Conservation (phyloP, 2,113 vertebrate species). For the Paracanthobrama guichenoti region DNA sequence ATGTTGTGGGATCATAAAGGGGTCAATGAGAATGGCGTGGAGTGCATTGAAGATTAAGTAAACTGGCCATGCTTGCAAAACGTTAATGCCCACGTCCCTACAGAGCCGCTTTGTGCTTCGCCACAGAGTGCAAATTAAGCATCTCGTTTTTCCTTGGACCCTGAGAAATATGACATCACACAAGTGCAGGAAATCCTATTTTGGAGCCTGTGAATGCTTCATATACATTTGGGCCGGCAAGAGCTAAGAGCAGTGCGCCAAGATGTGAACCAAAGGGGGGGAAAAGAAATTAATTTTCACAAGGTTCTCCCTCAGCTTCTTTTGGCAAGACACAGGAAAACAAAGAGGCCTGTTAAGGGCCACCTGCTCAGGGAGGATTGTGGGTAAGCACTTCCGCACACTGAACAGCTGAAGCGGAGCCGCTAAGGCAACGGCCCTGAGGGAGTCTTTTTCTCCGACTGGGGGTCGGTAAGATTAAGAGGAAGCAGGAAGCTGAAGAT, state of each 20-base stretch:
- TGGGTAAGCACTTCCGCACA: slow-evolving; percentile 66
- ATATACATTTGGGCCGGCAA: neutral
- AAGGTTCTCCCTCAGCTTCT: slow-evolving; percentile 30
- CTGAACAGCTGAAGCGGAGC: slow-evolving; percentile 68
- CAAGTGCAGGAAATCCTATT: slow-evolving; percentile 30
- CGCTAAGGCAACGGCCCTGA: slow-evolving; percentile 40
- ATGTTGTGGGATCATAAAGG: slow-evolving; percentile 24
- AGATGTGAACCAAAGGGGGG: slow-evolving; percentile 23
- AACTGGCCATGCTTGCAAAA: slow-evolving; percentile 20
- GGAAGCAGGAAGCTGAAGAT: slow-evolving; percentile 37
- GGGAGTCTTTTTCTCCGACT: slow-evolving; percentile 35
- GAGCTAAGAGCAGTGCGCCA: slow-evolving; percentile 6
- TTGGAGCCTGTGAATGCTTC: slow-evolving; percentile 10
- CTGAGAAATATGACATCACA: slow-evolving; percentile 17
- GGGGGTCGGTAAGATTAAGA: slow-evolving; percentile 38
- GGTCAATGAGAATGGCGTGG: slow-evolving; percentile 20
- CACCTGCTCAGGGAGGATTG: slow-evolving; percentile 68
- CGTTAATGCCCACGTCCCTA: slow-evolving; percentile 22
- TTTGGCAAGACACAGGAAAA: slow-evolving; percentile 52
- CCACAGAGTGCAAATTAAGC: slow-evolving; percentile 22
- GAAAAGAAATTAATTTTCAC: slow-evolving; percentile 1
- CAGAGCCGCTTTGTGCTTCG: slow-evolving; percentile 10
- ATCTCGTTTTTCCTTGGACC: slow-evolving; percentile 13
- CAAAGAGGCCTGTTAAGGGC: slow-evolving; percentile 62
- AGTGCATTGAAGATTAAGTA: slow-evolving; percentile 33